Evolutionary conservation across 2,797 vertebrate genomes (phyloP), one percentile per base, ranked within the genome.

Genomic region (Chromobotia macracanthus): DNA sequence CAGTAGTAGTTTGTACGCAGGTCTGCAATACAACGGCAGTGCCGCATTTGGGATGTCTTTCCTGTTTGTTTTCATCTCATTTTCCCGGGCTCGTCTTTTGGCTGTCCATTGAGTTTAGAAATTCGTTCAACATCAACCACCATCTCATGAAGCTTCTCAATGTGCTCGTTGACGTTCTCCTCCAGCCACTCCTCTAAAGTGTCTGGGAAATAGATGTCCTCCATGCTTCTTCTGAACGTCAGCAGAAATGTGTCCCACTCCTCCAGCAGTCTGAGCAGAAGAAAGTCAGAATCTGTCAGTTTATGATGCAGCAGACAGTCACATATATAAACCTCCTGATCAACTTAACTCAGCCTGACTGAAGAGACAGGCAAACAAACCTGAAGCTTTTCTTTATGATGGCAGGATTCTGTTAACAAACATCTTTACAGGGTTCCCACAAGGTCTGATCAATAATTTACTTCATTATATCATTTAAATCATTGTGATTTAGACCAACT

Each of bases 181-280:
- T 94, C 93, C 89, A 95, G 83, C 94, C 94, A 94, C 66, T 94
- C 94, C 81, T 94, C 93, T 82, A 94, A 89, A 0, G 89, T 88
- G 87, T 95, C 92, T 0, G 91, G 85, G 84, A 90, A 93, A 83
- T 87, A 94, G 60, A 94, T 69, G 10, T 16, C 68, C 64, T 91
- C 89, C 90, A 94, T 83, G 19, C 89, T 88, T 1, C 61, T 9
- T 0, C 78, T 91, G 58, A 95, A 90, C 2, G 78, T 80, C 0
- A 35, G 77, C 55, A 93, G 11, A 0, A 88, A 87, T 21, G 25
- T 51, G 64, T 94, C 91, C 94, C 93, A 94, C 55, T 91, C 84
- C 11, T 91, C 85, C 0, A 91, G 86, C 56, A 89, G 64, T 77
- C 94, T 95, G 41, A 73, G 18, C 25, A 79, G 8, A 10, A 25